Base-by-base conservation (phyloP, 2,113 vertebrate genomes). In the Elephantulus edwardii region DNA sequence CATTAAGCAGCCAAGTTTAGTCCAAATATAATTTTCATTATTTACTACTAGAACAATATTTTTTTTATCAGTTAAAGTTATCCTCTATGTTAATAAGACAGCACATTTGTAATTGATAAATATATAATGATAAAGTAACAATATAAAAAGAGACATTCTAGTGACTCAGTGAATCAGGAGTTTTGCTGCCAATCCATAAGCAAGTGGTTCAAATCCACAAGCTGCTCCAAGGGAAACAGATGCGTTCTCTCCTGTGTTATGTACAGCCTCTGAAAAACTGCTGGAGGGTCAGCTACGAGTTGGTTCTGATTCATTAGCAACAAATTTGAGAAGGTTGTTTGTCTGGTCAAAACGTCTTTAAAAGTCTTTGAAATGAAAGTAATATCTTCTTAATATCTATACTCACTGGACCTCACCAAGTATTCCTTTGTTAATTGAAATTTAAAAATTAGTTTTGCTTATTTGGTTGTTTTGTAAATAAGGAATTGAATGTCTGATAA, bases 31-130 rank as follows among this genome's bases (percentile, higher is more conserved):
- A 80, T 56, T 89, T 95, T 93, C 5, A 68, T 80, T 83, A 91
- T 74, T 91, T 79, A 64, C 6, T 86, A 30, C 46, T 72, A 77
- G 17, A 71, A 91, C 1, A 10, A 75, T 91, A 72, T 68, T 70
- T 33, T 89, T 86, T 35, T 93, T 66, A 44, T 68, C 20, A 70
- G 82, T 71, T 83, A 93, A 9, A 54, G 28, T n/a, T 84, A 95
- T 79, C 72, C 33, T 83, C 40, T 58, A 52, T 78, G 24, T 33
- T 85, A 79, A 91, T 14, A 40, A 83, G 20, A 62, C 1, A 76
- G 56, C 16, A 87, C 10, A 74, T 68, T 46, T 76, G 8, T 20
- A 80, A 66, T 83, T 8, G 80, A 50, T 46, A 52, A 52, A 52
- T 38, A 0, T 60, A 50, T 74, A 38, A 64, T 78, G 75, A 66